Evolutionary conservation across 2,888 invertebrate genomes (phyloP).

Genomic region (Caenorhabditis sp.): DNA sequence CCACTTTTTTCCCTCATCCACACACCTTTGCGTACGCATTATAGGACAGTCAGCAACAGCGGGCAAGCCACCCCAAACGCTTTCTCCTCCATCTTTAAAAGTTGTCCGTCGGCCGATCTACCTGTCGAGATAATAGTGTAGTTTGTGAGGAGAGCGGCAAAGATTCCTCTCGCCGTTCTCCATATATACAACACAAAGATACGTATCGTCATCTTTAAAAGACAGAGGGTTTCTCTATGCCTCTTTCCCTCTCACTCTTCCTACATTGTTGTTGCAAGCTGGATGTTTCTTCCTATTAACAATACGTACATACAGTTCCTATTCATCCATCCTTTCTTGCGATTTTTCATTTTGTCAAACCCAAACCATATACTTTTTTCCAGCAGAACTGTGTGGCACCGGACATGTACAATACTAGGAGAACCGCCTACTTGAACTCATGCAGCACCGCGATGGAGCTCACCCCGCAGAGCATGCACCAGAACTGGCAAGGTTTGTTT

Average conservation of each 20-base stretch:
- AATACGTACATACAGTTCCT: too few relatives aligned
- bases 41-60: conserved; percentile 46
- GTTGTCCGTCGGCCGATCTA: conserved; percentile 34
- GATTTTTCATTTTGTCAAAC: neutral
- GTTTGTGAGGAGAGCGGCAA: neutral
- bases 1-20: conserved; percentile 1
- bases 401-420: conserved; percentile 64
- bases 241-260: neutral
- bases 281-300: neutral
- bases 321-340: neutral
- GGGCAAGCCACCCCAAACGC: conserved; percentile 34
- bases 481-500: conserved; percentile 52
- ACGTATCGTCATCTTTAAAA: conserved; percentile 38
- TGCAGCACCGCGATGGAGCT: conserved; percentile 47
- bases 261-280: neutral
- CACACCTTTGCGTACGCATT: conserved; percentile 25
- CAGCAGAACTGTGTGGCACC: conserved; percentile 66
- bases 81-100: conserved; percentile 55
- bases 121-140: conserved; percentile 33
- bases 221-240: conserved; percentile 1
- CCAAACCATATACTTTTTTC: conserved; percentile 14
- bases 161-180: conserved; percentile 21
- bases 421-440: conserved; percentile 63
- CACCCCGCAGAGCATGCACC: conserved; percentile 44
- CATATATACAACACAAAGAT: conserved; percentile 33